These are phyloP conservation scores for Odontamblyopus rebecca DNA, from an alignment of 2,797 vertebrate species.

Conservation along the genomic window DNA sequence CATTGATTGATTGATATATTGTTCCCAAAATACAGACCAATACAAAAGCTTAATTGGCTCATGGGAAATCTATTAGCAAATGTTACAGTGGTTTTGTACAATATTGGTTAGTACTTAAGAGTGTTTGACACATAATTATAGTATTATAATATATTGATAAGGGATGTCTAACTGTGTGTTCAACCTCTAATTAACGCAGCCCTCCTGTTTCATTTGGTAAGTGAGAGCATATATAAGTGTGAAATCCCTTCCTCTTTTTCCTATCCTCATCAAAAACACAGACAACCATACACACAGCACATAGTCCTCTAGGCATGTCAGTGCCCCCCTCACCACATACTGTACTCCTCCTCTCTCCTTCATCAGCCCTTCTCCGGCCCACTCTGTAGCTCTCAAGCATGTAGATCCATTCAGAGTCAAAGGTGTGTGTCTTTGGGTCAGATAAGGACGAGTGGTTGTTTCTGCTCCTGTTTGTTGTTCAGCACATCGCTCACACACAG, in stretches of 20 bases:
- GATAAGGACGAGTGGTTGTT: slow-evolving; percentile 33
- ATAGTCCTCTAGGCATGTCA: too few relatives aligned
- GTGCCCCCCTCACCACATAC: slow-evolving; percentile 33
- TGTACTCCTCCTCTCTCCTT: slow-evolving; percentile 28
- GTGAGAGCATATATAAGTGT: slow-evolving; percentile 73
- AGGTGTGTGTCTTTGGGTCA: slow-evolving; percentile 33
- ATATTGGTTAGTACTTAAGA: slow-evolving; percentile 2
- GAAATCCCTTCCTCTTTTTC: slow-evolving; percentile 35
- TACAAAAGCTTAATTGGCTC: not conserved
- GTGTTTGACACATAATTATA: slow-evolving; percentile 19
- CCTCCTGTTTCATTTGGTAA: slow-evolving; percentile 86
- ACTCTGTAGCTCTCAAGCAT: slow-evolving; percentile 51
- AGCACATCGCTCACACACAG: slow-evolving; percentile 26
- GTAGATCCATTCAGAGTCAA: slow-evolving; percentile 48
- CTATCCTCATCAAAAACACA: slow-evolving; percentile 41
- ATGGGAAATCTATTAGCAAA: slow-evolving; percentile 10
- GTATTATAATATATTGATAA: slow-evolving; percentile 5
- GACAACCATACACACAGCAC: slow-evolving; percentile 15
- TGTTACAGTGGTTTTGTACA: not conserved
- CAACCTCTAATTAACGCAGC: slow-evolving; percentile 83
- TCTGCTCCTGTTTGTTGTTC: slow-evolving; percentile 43
- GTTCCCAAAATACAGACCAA: not conserved
- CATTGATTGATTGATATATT: not conserved
- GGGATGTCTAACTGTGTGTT: slow-evolving; percentile 78
- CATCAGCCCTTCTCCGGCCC: slow-evolving; percentile 51